phyloP scores from a whole-genome alignment of 2,888 invertebrate genomes.

The Drymonia ruficornis region DNA sequence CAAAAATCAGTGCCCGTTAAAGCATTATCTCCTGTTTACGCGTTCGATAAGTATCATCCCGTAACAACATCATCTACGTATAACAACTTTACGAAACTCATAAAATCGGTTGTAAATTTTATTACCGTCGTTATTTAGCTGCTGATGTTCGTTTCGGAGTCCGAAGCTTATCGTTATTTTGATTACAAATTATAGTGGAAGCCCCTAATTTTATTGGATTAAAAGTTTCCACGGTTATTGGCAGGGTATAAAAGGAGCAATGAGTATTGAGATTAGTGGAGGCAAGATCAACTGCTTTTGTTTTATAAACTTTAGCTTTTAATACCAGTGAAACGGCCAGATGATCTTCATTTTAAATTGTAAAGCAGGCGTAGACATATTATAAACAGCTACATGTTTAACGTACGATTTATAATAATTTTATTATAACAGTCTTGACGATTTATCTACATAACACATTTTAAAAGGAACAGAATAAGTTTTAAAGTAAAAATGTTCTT shows the following conservation, averaged over 20 bases:
- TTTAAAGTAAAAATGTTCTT: constrained; percentile 20
- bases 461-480: neutral
- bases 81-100: constrained; percentile 45
- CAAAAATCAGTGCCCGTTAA: constrained; percentile 26
- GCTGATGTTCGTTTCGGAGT: constrained; percentile 1
- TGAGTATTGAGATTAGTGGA: neutral
- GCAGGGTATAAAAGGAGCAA: neutral
- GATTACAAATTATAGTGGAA: constrained; percentile 33
- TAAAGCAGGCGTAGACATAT: too few species aligned
- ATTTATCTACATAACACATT: constrained; percentile 30
- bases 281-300: neutral
- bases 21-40: constrained; percentile 38
- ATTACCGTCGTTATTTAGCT: constrained; percentile 36
- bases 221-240: constrained; percentile 13
- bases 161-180: constrained; percentile 33
- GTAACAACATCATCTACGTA: constrained; percentile 40
- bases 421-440: constrained; percentile 6
- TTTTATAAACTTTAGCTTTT: neutral
- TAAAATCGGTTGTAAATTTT: constrained; percentile 55
- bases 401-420: too few species aligned
- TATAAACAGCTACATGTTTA: too few species aligned
- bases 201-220: constrained; percentile 13
- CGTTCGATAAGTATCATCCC: constrained; percentile 35
- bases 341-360: too few species aligned
- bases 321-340: too few species aligned